Percentiles rank a stretch among this genome's conserved stretches.
phyloP scores from a whole-genome alignment of 1,140 invertebrate genomes.

The Chionoecetes opilio region DNA sequence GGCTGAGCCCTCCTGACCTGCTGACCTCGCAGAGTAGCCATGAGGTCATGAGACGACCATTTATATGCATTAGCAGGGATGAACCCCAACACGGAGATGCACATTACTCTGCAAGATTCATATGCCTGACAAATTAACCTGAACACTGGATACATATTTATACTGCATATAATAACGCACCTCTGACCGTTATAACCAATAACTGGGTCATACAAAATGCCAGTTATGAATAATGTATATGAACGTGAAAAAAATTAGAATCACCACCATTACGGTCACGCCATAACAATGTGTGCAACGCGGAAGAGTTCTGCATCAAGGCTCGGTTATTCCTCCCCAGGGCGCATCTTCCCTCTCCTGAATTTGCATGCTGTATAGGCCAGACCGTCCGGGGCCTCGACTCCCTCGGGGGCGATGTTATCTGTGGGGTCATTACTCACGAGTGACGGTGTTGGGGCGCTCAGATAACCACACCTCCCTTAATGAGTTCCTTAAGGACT shows the following conservation, averaged over 20 bases:
- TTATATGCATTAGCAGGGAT: constrained; percentile 29
- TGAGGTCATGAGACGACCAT: background rate
- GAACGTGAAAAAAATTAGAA: background rate
- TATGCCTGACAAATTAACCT: background rate
- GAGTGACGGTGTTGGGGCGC: background rate
- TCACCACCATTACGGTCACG: background rate
- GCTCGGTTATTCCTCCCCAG: background rate
- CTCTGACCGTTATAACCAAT: background rate
- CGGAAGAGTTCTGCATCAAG: background rate
- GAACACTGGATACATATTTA: background rate
- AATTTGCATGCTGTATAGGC: constrained; percentile 43
- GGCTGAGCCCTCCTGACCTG: background rate
- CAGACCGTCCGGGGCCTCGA: background rate
- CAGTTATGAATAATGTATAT: background rate
- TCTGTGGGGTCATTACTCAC: constrained; percentile 44
- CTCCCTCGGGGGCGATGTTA: constrained; percentile 37
- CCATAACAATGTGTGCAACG: background rate
- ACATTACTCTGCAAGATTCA: background rate
- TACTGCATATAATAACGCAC: background rate
- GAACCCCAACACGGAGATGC: background rate
- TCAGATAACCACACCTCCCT: constrained; percentile 53
- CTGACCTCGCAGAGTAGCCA: background rate
- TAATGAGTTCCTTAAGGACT: constrained; percentile 64
- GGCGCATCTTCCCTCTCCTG: background rate
- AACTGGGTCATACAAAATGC: background rate